Conservation (phyloP, 2,888 invertebrate genomes). For the Pyrrhia umbra region DNA sequence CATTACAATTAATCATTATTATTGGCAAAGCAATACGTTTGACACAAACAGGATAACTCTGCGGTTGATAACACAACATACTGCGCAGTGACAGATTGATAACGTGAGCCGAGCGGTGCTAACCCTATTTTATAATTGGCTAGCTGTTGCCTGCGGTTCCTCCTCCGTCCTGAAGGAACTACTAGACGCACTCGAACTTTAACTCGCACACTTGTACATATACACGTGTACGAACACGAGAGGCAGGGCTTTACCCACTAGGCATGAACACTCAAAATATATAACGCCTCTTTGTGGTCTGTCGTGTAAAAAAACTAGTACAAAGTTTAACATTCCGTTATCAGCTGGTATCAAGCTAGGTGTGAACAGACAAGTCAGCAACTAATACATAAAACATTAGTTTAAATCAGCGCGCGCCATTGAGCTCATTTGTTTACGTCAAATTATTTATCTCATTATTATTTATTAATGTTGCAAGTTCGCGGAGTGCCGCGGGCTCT, state of each 20-base stretch:
- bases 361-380: not conserved
- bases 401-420: conserved; percentile 35
- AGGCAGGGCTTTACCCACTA: no score
- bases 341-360: not conserved
- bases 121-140: conserved; percentile 22
- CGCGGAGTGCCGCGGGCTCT: not conserved
- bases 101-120: not conserved
- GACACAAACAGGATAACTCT: conserved; percentile 48
- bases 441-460: conserved; percentile 55
- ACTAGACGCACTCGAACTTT: no score
- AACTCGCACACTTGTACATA: no score
- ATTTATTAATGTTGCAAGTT: conserved; percentile 37
- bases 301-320: no score
- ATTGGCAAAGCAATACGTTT: conserved; percentile 18
- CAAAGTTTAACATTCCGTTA: not conserved
- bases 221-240: no score
- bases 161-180: no score
- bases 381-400: conserved; percentile 46
- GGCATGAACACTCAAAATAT: no score
- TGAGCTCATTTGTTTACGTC: conserved; percentile 53
- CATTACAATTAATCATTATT: conserved; percentile 19
- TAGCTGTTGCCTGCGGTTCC: not conserved
- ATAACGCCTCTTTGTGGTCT: no score
- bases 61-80: conserved; percentile 32
- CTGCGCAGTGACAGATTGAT: conserved; percentile 37